Base-by-base conservation (phyloP, 2,797 vertebrate genomes). In the Chloroceryle amazona region DNA sequence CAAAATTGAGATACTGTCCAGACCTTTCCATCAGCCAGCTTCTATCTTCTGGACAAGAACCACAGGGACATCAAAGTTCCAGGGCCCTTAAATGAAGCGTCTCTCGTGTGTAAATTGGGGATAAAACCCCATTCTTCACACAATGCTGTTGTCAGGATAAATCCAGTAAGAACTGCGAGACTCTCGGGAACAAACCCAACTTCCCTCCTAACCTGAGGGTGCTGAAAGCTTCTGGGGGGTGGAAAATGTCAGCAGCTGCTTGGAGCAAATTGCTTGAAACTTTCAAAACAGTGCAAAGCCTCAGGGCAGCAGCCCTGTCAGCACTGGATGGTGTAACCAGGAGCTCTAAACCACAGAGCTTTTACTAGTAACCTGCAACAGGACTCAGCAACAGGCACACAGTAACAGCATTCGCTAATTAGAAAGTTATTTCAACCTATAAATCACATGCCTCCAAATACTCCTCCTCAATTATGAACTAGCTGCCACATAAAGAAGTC, bases 21-120 rank as follows among this genome's bases (percentile, higher is more conserved):
- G 66, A 13, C 33, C 29, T 47, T 58, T 47, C 58, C 23, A 49
- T 22, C 5, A 28, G 22, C 72, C 0, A 0, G 3, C 3, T 41
- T 33, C n/a, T 10, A 19, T 13, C 31, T 52, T 31, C 44, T 39
- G 23, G 35, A 49, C 35, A 17, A 61, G 31, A 72, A 1, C 35
- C 10, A 2, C 4, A 22, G 72, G 70, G 72, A 49, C 16, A 39
- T 1, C 1, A 1, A 31, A 21, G 70, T 19, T 65, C 54, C 49
- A 55, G 28, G 6, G 41, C 10, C 12, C 31, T 37, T 31, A 42
- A 39, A 28, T 3, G 8, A 62, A 54, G 31, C 0, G 4, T 57
- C 31, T 79, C 49, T 13, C n/a, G 7, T 13, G 2, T 2, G 13
- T 35, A 23, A 46, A n/a, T 0, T 8, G 20, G 41, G 39, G 13